Evolutionary conservation across 2,113 vertebrate species (phyloP), one percentile per base, ranked within the genome.

Genomic region (Halcyon senegalensis): DNA sequence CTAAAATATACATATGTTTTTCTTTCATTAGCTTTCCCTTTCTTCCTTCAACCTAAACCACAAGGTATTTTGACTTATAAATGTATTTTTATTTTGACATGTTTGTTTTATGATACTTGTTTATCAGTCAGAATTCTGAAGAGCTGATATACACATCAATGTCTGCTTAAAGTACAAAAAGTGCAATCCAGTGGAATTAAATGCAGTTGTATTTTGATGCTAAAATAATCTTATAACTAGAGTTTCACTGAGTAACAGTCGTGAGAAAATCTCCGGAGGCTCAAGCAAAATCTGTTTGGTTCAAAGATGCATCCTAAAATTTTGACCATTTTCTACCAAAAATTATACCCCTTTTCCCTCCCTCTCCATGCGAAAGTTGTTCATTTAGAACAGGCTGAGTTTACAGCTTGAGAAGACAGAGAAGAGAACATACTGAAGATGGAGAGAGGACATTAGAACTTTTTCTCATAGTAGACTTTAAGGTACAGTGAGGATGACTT

Each of bases 161-260:
- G 16, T 53, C 72, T 96, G 18, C 69, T 95, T 86, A 37, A 84
- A 91, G 77, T 53, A 95, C 72, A 66, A 85, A 24, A 93, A 96
- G 43, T 87, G 72, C 76, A 95, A 90, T 87, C 67, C 87, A 92
- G 50, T 80, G 72, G 93, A 95, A 92, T 94, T 94, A 95, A 97
- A 89, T 62, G 44, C 39, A 75, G 62, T 84, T 88, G 53, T 87
- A 55, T 90, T 96, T 92, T 95, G 79, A 93, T 82, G 64, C 87
- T 69, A 94, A 94, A 95, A 92, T 90, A 85, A 95, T 95, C 86
- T 95, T 94, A 87, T 66, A 91, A 96, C 91, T 51, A 56, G 74
- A 84, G 63, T 80, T 92, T 85, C 89, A 62, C 60, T 4, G 25
- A 56, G 33, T 79, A 92, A 80, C 31, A 60, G 41, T 13, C 17